Evolutionary conservation across 2,888 invertebrate genomes (phyloP), one percentile per base, ranked within the genome.

Genomic region (Podabrus alpinus): DNA sequence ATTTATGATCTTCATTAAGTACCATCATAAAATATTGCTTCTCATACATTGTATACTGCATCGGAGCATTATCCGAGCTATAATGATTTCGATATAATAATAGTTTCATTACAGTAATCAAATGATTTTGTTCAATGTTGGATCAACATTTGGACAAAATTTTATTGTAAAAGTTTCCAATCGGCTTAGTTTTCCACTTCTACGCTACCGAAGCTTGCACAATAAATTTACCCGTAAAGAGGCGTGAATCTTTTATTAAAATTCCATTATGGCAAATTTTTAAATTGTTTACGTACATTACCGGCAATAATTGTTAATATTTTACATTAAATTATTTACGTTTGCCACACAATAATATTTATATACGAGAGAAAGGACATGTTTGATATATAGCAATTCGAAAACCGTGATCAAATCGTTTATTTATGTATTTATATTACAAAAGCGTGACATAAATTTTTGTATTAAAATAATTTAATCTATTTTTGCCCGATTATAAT

Each of bases 371-470:
- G 83, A 83, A 83, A 83, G 79, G 83, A 80, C 80, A 78, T 79
- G 79, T 83, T 82, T 83, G 82, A 83, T 83, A 81, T 81, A 82
- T 81, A 77, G 80, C 80, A 79, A 81, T 81, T 79, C 79, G 79
- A 81, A 80, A 83, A 81, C 80, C 82, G 82, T 82, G 83, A 83
- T 84, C 81, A 79, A 77, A 79, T 77, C 75, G 75, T 76, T 80
- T 81, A 83, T 82, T 81, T 83, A 82, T 72, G 74, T 72, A 76
- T 74, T 74, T 77, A 74, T 74, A 74, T 72, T 70, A 71, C 68
- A 74, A 74, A 74, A 74, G 72, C 74, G 74, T 77, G 77, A 74
- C 70, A 59, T 17, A 70, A 68, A 69, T 68, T 77, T 77, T 77
- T 77, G 45, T 77, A 72, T 66, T 71, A 19, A 45, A 21, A 66